phyloP scores from a whole-genome alignment of 1,140 invertebrate species.

The Chrysoperla carnea region DNA sequence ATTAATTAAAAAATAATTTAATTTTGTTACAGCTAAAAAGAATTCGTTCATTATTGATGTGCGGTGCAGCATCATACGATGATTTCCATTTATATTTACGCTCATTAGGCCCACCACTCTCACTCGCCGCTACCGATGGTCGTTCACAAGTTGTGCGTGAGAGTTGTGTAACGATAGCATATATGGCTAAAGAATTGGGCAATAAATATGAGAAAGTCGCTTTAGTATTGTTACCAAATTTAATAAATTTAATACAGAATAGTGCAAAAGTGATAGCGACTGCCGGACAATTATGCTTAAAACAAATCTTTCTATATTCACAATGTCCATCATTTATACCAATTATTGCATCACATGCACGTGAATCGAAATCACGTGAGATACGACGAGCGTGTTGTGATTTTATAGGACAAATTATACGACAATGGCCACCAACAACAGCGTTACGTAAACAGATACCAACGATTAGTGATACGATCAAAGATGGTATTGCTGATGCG shows the following conservation, averaged over 20 bases:
- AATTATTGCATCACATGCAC: conserved; percentile 62
- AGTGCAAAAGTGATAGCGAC: conserved; percentile 88
- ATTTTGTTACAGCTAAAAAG: conserved; percentile 56
- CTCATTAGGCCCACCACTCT: conserved; percentile 61
- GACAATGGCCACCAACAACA: conserved; percentile 63
- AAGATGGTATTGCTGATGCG: conserved; percentile 80
- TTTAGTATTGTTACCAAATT: conserved; percentile 57
- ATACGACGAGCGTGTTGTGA: conserved; percentile 71
- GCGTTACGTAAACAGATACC: conserved; percentile 65
- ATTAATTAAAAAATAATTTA: no score
- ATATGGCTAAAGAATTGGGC: conserved; percentile 66
- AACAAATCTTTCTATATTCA: conserved; percentile 79
- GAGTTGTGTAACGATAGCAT: conserved; percentile 86
- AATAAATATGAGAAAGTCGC: conserved; percentile 74
- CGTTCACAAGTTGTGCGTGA: conserved; percentile 81
- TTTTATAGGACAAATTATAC: conserved; percentile 66
- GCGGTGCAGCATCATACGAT: conserved; percentile 60
- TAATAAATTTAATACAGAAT: conserved; percentile 89
- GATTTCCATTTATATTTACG: conserved; percentile 70
- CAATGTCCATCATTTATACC: conserved; percentile 72
- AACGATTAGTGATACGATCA: conserved; percentile 66
- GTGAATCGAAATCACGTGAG: conserved; percentile 76
- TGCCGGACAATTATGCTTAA: conserved; percentile 67
- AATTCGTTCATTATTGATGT: conserved; percentile 61
- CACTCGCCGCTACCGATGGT: conserved; percentile 75